phyloP scores from a whole-genome alignment of 2,797 vertebrate species.

The Chelon auratus region DNA sequence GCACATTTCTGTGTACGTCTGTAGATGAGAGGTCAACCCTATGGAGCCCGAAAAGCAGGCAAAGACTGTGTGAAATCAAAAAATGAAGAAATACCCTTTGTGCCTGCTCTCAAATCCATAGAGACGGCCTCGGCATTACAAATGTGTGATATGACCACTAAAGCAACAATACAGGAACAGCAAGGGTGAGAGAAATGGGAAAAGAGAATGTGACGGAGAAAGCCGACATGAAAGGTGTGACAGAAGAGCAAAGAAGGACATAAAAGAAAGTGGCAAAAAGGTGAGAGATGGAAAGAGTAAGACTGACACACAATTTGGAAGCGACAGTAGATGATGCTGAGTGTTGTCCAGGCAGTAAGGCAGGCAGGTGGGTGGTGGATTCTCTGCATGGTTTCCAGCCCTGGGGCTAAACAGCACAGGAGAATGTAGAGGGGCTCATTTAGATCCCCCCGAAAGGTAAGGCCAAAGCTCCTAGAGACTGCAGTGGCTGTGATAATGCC shows the following conservation, averaged over 20 bases:
- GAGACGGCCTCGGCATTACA: constrained; percentile 40
- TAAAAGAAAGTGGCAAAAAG: constrained; percentile 49
- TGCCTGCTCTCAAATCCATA: constrained; percentile 20
- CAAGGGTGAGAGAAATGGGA: constrained; percentile 34
- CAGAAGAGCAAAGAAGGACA: constrained; percentile 57
- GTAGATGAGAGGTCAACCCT: constrained; percentile 28
- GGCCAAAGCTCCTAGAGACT: constrained; percentile 62
- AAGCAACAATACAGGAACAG: constrained; percentile 75
- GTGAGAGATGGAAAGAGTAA: constrained; percentile 28
- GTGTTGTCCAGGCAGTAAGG: constrained; percentile 66
- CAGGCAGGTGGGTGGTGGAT: constrained; percentile 54
- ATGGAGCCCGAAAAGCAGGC: not conserved
- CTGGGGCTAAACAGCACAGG: constrained; percentile 56
- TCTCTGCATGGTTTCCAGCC: constrained; percentile 63
- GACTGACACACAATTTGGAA: constrained; percentile 24
- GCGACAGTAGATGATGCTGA: constrained; percentile 56
- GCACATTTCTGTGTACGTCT: constrained; percentile 8
- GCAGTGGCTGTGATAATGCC: constrained; percentile 57
- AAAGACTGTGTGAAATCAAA: constrained; percentile 37
- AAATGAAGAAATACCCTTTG: constrained; percentile 29
- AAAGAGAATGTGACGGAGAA: constrained; percentile 21
- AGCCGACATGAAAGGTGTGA: constrained; percentile 62
- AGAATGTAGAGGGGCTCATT: constrained; percentile 72
- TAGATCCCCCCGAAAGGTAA: constrained; percentile 64
- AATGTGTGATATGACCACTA: constrained; percentile 76